Conservation (phyloP, 1,140 invertebrate genomes). For the Brachystomella parvula region DNA sequence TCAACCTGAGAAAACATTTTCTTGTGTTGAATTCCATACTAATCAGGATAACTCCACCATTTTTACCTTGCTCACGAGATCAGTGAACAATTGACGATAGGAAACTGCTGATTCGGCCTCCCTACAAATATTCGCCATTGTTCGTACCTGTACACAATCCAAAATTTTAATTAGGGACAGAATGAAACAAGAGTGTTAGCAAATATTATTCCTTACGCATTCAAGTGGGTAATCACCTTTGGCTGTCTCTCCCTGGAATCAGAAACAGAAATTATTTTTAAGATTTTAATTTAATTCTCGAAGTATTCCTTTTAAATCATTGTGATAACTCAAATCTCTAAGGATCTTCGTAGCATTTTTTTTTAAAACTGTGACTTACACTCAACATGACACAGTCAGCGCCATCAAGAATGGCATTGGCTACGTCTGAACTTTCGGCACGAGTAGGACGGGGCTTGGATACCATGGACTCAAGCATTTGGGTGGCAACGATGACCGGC, state of each 20-base stretch:
- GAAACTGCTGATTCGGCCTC: slow-evolving; percentile 97
- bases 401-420: slow-evolving; percentile 94
- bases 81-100: slow-evolving; percentile 84
- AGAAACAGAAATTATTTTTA: too few species aligned
- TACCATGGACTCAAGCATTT: slow-evolving; percentile 98
- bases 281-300: too few species aligned
- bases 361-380: too few species aligned
- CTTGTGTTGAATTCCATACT: slow-evolving; percentile 36
- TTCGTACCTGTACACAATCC: slow-evolving; percentile 45
- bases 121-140: slow-evolving; percentile 94
- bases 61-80: slow-evolving; percentile 61
- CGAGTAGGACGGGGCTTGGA: slow-evolving; percentile 92
- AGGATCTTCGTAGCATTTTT: too few species aligned
- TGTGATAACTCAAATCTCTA: too few species aligned
- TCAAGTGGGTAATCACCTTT: slow-evolving; percentile 93
- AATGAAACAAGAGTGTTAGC: too few species aligned
- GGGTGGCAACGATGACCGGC: slow-evolving; percentile 93
- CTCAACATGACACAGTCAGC: slow-evolving; percentile 97
- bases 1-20: too few species aligned
- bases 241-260: slow-evolving; percentile 95
- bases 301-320: too few species aligned
- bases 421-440: slow-evolving; percentile 93
- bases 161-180: too few species aligned
- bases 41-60: not conserved
- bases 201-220: slow-evolving; percentile 54